These are phyloP conservation scores for Lithophane leautieri DNA, from an alignment of 2,888 invertebrate genomes.

Conservation along the genomic window DNA sequence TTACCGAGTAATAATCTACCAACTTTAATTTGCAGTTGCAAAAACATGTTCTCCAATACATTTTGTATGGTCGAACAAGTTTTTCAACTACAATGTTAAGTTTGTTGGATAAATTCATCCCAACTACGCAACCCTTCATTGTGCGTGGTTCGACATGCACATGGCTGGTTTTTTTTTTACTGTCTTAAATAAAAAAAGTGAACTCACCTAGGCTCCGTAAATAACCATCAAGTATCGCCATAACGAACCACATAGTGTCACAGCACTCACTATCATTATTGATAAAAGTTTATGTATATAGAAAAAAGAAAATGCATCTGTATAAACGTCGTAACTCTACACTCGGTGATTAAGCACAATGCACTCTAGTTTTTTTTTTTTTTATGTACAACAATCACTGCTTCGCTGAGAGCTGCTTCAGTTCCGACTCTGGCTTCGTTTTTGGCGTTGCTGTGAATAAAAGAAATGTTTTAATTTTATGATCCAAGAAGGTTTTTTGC, in stretches of 20 bases:
- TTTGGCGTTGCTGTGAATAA: conserved; percentile 78
- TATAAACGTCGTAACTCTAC: conserved; percentile 47
- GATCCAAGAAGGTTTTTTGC: no score
- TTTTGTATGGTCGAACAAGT: no score
- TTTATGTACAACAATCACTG: conserved; percentile 74
- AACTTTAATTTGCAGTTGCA: no score
- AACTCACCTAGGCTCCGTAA: conserved; percentile 81
- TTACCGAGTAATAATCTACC: no score
- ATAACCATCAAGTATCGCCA: conserved; percentile 73
- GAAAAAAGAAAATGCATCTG: conserved; percentile 71
- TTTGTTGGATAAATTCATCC: no score
- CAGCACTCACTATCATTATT: conserved; percentile 58
- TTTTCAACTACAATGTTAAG: no score
- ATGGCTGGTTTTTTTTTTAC: no score
- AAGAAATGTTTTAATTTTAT: no score
- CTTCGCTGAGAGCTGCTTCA: conserved; percentile 75
- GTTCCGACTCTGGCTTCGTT: conserved; percentile 78
- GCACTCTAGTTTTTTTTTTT: conserved; percentile 54
- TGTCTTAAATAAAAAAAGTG: no score
- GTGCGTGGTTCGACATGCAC: no score
- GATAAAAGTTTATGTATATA: conserved; percentile 52
- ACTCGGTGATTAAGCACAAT: conserved; percentile 65
- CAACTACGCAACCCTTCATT: no score
- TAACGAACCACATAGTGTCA: conserved; percentile 55
- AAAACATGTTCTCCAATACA: no score